These are phyloP conservation scores for Ornithoptera priamus DNA, from an alignment of 2,888 invertebrate genomes.

Conservation along the genomic window DNA sequence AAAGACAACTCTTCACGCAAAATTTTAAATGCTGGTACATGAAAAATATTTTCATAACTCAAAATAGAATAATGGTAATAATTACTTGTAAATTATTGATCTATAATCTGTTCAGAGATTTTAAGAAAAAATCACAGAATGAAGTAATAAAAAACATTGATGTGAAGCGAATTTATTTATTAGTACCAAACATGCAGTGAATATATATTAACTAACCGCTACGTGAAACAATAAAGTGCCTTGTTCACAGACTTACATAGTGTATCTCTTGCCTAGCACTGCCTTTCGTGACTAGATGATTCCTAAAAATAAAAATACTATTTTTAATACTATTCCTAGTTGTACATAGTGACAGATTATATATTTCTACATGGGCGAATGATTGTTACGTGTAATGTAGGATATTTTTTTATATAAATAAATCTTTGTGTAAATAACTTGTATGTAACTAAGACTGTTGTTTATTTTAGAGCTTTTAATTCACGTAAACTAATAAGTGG, in stretches of 20 bases:
- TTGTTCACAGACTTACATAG: slow-evolving; percentile 37
- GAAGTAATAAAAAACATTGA: slow-evolving; percentile 21
- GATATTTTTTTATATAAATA: slow-evolving; percentile 69
- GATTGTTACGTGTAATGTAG: slow-evolving; percentile 76
- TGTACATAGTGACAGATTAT: slow-evolving; percentile 72
- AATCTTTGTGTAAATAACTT: slow-evolving; percentile 77
- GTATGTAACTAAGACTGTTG: slow-evolving; percentile 78
- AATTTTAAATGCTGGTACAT: too few relatives aligned
- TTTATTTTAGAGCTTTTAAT: slow-evolving; percentile 77
- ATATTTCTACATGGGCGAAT: slow-evolving; percentile 73
- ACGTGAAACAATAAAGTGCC: slow-evolving; percentile 40
- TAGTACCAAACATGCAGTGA: slow-evolving; percentile 16
- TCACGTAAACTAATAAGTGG: slow-evolving; percentile 60
- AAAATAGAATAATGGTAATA: too few relatives aligned
- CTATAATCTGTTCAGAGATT: background rate
- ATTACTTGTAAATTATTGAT: background rate
- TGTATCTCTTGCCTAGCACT: slow-evolving; percentile 45
- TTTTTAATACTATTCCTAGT: slow-evolving; percentile 75
- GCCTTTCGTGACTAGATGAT: slow-evolving; percentile 50
- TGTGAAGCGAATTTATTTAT: slow-evolving; percentile 16
- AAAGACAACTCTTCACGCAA: too few relatives aligned
- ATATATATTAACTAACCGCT: slow-evolving; percentile 23
- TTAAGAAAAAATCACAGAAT: background rate
- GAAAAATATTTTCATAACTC: too few relatives aligned
- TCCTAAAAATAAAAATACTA: slow-evolving; percentile 69